These are phyloP conservation scores for Lithobius niger DNA, from an alignment of 1,140 invertebrate species.

Conservation along the genomic window DNA sequence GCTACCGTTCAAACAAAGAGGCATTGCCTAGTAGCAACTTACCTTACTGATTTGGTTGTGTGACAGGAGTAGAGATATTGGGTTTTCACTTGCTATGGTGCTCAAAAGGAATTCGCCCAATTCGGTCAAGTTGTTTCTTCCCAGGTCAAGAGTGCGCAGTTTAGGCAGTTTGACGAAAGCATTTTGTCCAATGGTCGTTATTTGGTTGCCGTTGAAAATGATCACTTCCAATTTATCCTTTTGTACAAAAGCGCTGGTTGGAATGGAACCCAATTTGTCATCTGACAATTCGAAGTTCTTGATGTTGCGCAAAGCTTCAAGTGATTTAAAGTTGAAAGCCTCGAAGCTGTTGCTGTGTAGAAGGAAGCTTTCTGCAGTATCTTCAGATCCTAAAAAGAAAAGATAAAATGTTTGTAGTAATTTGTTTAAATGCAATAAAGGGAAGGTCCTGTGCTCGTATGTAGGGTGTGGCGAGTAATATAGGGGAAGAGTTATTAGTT, in stretches of 20 bases:
- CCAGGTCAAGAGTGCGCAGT: background rate
- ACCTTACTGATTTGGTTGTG: background rate
- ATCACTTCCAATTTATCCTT: conserved; percentile 1
- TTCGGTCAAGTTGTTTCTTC: background rate
- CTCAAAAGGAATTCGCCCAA: background rate
- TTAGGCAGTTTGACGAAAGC: background rate
- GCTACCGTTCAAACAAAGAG: too few relatives aligned
- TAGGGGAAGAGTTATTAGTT: too few relatives aligned
- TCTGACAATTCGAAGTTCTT: conserved; percentile 1
- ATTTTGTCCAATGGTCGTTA: background rate
- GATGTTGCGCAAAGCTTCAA: background rate
- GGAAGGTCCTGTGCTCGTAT: too few relatives aligned
- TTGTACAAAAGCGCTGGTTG: background rate
- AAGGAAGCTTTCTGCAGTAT: background rate
- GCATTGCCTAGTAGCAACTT: too few relatives aligned
- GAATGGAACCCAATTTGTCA: background rate
- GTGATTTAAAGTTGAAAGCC: background rate
- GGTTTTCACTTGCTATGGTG: background rate
- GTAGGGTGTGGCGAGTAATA: too few relatives aligned
- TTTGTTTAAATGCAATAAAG: too few relatives aligned
- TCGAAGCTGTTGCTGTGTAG: background rate
- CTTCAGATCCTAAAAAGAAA: conserved; percentile 3
- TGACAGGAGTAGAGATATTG: background rate
- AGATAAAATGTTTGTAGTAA: conserved; percentile 1
- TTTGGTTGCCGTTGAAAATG: background rate